Percentiles rank a stretch among this genome's conserved stretches.
These are phyloP conservation scores for Ameiurus melas DNA, from an alignment of 2,113 vertebrate genomes.

Conservation along the genomic window DNA sequence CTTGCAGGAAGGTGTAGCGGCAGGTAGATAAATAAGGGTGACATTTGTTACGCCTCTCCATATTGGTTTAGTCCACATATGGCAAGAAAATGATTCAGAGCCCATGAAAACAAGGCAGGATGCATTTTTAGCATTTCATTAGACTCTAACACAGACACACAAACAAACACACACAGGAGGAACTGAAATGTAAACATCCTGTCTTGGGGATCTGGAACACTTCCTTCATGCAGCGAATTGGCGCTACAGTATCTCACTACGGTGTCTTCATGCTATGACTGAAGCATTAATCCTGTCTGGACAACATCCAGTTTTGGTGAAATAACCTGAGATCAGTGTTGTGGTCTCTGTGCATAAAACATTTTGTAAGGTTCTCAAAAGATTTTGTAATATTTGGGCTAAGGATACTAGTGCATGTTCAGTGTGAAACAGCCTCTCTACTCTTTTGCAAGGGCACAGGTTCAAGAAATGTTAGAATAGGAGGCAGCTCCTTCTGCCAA, in stretches of 20 bases:
- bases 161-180: constrained; percentile 39
- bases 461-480: constrained; percentile 35
- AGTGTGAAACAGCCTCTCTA: constrained; percentile 5
- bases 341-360: neutral
- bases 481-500: constrained; percentile 23
- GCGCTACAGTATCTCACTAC: constrained; percentile 28
- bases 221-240: constrained; percentile 45
- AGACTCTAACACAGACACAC: constrained; percentile 42
- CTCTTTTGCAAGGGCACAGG: constrained; percentile 7
- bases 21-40: constrained; percentile 44
- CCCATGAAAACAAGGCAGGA: constrained; percentile 24
- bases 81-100: constrained; percentile 33
- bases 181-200: constrained; percentile 53
- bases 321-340: constrained; percentile 2
- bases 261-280: constrained; percentile 27
- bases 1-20: constrained; percentile 25
- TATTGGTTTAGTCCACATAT: constrained; percentile 42
- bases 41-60: constrained; percentile 39
- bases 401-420: neutral
- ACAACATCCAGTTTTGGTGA: neutral
- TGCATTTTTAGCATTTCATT: constrained; percentile 43
- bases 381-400: constrained; percentile 9
- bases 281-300: constrained; percentile 33
- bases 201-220: constrained; percentile 43
- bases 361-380: neutral